phyloP scores from a whole-genome alignment of 35 echinoderm and acorn worm genomes.

The Nesometra sesokonis region DNA sequence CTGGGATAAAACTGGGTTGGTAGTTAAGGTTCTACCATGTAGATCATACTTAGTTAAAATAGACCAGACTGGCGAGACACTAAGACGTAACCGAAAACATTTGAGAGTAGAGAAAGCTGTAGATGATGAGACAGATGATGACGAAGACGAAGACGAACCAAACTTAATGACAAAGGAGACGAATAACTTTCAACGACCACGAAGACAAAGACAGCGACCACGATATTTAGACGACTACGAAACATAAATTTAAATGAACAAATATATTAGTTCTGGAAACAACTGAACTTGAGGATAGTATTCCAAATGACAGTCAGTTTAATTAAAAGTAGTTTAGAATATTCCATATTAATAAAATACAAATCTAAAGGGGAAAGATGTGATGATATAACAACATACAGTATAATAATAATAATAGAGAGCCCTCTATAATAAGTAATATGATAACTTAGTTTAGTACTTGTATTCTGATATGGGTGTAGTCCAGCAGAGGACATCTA shows the following conservation, averaged over 20 bases:
- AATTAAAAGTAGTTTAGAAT: background rate
- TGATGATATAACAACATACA: background rate
- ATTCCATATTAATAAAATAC: background rate
- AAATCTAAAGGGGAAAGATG: background rate
- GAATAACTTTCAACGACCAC: background rate
- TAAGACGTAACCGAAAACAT: too few relatives aligned
- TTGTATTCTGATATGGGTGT: too few relatives aligned
- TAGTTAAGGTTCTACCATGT: too few relatives aligned
- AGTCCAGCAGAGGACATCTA: too few relatives aligned
- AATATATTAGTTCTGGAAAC: background rate
- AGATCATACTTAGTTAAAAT: too few relatives aligned
- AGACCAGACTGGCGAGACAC: too few relatives aligned
- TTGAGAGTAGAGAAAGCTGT: background rate
- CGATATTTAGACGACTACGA: background rate
- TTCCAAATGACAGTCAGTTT: background rate
- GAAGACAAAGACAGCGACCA: background rate
- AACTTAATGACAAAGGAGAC: background rate
- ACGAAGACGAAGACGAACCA: background rate
- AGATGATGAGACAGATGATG: background rate
- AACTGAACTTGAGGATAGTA: background rate
- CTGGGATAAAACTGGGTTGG: too few relatives aligned
- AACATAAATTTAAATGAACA: background rate
- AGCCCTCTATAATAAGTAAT: too few relatives aligned
- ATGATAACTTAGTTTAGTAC: too few relatives aligned
- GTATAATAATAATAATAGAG: too few relatives aligned